A percentile compares a stretch with the other conserved stretches of the same genome.
These are phyloP conservation scores for Lycia hirtaria DNA, from an alignment of 2,888 invertebrate species.

Conservation along the genomic window DNA sequence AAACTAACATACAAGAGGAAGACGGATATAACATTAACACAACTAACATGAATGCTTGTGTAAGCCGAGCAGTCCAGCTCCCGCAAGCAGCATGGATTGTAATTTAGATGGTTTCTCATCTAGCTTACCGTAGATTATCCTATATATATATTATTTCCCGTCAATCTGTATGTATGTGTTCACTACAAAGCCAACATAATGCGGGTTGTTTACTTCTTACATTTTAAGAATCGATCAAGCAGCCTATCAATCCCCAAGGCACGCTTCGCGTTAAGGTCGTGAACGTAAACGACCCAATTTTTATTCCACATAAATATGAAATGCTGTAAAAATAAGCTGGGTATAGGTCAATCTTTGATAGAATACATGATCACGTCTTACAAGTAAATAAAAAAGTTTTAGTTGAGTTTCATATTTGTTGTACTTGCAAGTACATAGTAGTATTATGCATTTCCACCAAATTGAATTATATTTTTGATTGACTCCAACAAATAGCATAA, in stretches of 20 bases:
- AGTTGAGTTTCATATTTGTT: background rate
- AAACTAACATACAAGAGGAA: no score
- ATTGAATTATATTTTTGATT: no score
- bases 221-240: constrained; percentile 16
- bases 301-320: constrained; percentile 24
- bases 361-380: constrained; percentile 8
- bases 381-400: constrained; percentile 3
- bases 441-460: no score
- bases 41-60: no score
- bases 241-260: constrained; percentile 29
- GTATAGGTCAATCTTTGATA: constrained; percentile 14
- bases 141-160: background rate
- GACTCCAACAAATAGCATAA: no score
- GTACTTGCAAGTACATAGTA: constrained; percentile 2
- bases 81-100: no score
- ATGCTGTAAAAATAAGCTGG: constrained; percentile 22
- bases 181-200: background rate
- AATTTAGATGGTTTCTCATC: no score
- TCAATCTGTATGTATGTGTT: background rate
- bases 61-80: no score
- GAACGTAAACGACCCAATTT: constrained; percentile 20
- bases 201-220: background rate
- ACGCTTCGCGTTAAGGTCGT: constrained; percentile 15
- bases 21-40: no score
- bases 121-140: no score